Percentiles rank a stretch among this genome's conserved stretches.
Evolutionary conservation across 2,888 invertebrate species (phyloP).

Genomic region (Heliconius cydno): DNA sequence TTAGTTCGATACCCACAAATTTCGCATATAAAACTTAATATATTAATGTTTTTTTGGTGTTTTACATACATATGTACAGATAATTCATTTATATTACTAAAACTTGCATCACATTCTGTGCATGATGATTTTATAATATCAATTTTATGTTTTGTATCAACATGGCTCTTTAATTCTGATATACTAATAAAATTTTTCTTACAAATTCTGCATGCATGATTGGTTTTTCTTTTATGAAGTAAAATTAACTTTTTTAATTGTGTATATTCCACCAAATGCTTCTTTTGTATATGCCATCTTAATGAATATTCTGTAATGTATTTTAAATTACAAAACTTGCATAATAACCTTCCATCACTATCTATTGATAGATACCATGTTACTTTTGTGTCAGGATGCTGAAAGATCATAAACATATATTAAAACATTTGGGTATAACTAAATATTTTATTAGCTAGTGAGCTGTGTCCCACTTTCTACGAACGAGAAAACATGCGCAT

Average conservation of each 20-base stretch:
- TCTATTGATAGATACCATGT: slow-evolving; percentile 52
- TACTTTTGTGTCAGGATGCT: slow-evolving; percentile 25
- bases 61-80: slow-evolving; percentile 48
- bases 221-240: slow-evolving; percentile 49
- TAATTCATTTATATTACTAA: slow-evolving; percentile 46
- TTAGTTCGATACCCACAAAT: slow-evolving; percentile 56
- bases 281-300: slow-evolving; percentile 52
- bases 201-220: slow-evolving; percentile 55
- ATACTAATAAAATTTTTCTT: slow-evolving; percentile 48
- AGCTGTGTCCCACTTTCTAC: not conserved
- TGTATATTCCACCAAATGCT: slow-evolving; percentile 51
- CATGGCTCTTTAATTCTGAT: slow-evolving; percentile 49
- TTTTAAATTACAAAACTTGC: slow-evolving; percentile 56
- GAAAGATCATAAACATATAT: not conserved
- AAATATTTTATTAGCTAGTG: too few relatives aligned
- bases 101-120: slow-evolving; percentile 51
- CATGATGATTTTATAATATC: slow-evolving; percentile 49
- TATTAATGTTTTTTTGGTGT: slow-evolving; percentile 46
- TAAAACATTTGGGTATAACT: not conserved
- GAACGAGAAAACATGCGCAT: not conserved
- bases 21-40: slow-evolving; percentile 47
- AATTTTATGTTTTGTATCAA: slow-evolving; percentile 45
- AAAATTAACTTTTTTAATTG: slow-evolving; percentile 45
- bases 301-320: slow-evolving; percentile 55
- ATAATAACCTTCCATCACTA: slow-evolving; percentile 50